Percentiles rank a stretch among this genome's conserved stretches.
Evolutionary conservation across 2,888 invertebrate species (phyloP).

Genomic region (Limnephilus auricula): DNA sequence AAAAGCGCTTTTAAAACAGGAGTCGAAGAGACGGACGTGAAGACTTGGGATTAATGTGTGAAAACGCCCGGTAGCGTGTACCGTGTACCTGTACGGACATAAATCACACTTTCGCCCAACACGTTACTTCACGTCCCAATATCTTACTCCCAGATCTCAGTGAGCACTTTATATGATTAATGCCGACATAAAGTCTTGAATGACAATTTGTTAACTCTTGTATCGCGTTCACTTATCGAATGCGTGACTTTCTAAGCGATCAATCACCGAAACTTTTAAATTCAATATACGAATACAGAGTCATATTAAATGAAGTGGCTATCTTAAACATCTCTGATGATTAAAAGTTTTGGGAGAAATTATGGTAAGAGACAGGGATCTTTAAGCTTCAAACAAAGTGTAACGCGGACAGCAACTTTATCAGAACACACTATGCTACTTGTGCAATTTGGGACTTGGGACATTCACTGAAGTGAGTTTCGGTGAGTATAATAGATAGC

Average conservation of each 20-base stretch:
- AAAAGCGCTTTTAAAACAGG: neutral
- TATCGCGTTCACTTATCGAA: conserved; percentile 3
- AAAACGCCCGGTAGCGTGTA: conserved; percentile 30
- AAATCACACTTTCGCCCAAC: conserved; percentile 39
- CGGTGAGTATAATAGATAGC: neutral
- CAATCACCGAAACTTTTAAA: neutral
- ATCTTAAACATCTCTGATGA: neutral
- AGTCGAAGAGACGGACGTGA: neutral
- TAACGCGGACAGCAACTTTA: neutral
- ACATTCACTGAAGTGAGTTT: conserved; percentile 12
- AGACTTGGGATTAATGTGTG: conserved; percentile 11
- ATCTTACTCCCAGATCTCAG: conserved; percentile 27
- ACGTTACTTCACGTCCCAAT: neutral
- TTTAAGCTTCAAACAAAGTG: neutral
- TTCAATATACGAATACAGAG: conserved; percentile 8
- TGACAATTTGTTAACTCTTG: conserved; percentile 34
- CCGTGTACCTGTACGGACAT: neutral
- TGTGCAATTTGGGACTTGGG: neutral
- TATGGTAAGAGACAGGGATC: neutral
- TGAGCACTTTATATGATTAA: conserved; percentile 12
- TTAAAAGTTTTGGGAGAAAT: neutral
- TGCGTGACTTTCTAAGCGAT: conserved; percentile 35
- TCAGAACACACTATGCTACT: neutral
- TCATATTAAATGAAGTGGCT: neutral
- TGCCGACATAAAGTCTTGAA: neutral